phyloP scores from a whole-genome alignment of 2,888 invertebrate genomes.

The Ophion costatus region DNA sequence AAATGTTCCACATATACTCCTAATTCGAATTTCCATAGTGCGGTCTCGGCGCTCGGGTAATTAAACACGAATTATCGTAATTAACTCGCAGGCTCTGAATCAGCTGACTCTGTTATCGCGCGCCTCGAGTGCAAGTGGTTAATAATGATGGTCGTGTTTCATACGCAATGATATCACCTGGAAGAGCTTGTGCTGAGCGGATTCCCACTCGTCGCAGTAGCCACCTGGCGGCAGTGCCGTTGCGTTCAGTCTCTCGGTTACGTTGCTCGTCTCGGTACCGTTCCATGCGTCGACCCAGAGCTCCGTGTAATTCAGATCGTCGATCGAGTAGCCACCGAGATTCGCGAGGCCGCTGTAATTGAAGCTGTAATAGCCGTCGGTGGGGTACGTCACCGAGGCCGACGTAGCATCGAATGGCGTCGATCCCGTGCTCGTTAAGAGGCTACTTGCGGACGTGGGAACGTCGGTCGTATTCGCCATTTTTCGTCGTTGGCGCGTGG shows the following conservation, averaged over 20 bases:
- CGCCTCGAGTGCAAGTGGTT: neutral
- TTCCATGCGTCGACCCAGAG: constrained; percentile 85
- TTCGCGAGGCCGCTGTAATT: constrained; percentile 78
- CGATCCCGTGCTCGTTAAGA: constrained; percentile 83
- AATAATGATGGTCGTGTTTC: neutral
- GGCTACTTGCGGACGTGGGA: constrained; percentile 80
- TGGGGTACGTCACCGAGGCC: constrained; percentile 76
- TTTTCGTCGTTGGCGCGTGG: constrained; percentile 87
- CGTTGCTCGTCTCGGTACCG: constrained; percentile 85
- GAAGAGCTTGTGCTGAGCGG: constrained; percentile 92
- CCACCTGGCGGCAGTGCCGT: constrained; percentile 77
- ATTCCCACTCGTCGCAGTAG: constrained; percentile 91
- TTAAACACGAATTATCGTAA: neutral
- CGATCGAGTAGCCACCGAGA: constrained; percentile 78
- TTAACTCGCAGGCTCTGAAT: neutral
- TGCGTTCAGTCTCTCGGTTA: constrained; percentile 83
- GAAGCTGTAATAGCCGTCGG: constrained; percentile 77
- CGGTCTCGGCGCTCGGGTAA: neutral
- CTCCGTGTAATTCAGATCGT: constrained; percentile 85
- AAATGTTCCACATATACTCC: neutral
- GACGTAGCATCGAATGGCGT: constrained; percentile 83
- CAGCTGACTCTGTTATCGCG: neutral
- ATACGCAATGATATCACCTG: constrained; percentile 83
- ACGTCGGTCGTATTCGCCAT: constrained; percentile 85
- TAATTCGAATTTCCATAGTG: neutral